Conservation (phyloP, 2,797 vertebrate genomes). For the Sparus aurata region DNA sequence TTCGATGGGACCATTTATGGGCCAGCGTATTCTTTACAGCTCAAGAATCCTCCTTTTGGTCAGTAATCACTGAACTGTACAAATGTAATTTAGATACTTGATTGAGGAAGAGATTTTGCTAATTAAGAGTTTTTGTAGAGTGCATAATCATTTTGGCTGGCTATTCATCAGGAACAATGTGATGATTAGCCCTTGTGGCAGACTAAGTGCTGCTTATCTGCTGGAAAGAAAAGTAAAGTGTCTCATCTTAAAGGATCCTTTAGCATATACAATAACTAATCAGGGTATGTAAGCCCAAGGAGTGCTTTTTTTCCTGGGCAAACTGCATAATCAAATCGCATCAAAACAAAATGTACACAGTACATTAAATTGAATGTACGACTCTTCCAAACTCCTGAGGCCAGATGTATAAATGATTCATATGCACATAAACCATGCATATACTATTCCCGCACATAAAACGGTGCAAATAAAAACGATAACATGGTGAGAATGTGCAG, state of each 20-base stretch:
- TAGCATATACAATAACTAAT: constrained; percentile 49
- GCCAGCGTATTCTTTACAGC: constrained; percentile 76
- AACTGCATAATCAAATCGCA: constrained; percentile 20
- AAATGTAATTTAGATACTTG: constrained; percentile 85
- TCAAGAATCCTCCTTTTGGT: constrained; percentile 79
- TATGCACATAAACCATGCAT: background rate
- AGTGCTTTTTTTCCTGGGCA: background rate
- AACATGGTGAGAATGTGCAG: background rate
- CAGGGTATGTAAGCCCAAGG: constrained; percentile 17
- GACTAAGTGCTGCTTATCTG: constrained; percentile 69
- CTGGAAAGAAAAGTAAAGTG: constrained; percentile 67
- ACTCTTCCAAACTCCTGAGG: constrained; percentile 5
- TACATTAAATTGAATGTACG: constrained; percentile 8
- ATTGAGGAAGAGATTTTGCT: constrained; percentile 81
- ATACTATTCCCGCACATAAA: background rate
- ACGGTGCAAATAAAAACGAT: background rate
- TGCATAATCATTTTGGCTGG: constrained; percentile 81
- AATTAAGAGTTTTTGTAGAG: constrained; percentile 84
- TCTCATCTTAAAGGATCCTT: constrained; percentile 56
- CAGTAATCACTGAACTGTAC: constrained; percentile 85
- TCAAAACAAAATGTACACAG: background rate
- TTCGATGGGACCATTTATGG: constrained; percentile 81
- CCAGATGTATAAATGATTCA: background rate
- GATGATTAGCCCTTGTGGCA: constrained; percentile 79
- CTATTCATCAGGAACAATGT: constrained; percentile 84